phyloP scores from a whole-genome alignment of 1,140 invertebrate species.

The Scaptomyza hsui region DNA sequence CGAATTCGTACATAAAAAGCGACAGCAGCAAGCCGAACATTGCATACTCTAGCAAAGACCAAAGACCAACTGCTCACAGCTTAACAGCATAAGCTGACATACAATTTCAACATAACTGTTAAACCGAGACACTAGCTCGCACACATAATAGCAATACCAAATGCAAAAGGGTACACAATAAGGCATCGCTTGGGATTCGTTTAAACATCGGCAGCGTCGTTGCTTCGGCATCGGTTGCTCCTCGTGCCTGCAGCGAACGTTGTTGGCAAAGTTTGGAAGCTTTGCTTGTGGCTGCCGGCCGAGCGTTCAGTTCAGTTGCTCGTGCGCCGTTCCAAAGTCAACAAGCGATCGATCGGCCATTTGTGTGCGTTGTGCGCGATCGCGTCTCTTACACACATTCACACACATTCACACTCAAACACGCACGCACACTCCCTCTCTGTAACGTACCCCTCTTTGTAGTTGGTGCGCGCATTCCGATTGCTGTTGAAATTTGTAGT shows the following conservation, averaged over 20 bases:
- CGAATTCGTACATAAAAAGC: not conserved
- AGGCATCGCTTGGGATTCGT: not conserved
- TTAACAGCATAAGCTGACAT: too few species aligned
- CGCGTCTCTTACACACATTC: not conserved
- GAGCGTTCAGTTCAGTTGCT: slow-evolving; percentile 59
- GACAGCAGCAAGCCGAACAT: not conserved
- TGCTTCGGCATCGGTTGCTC: slow-evolving; percentile 8
- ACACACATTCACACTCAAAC: not conserved
- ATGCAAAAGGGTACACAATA: not conserved
- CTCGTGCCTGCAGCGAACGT: slow-evolving; percentile 14
- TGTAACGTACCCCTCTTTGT: not conserved
- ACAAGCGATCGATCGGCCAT: slow-evolving; percentile 53
- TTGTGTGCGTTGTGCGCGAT: slow-evolving; percentile 29
- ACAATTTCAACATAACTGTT: too few species aligned
- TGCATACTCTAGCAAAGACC: not conserved
- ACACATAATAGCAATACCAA: not conserved
- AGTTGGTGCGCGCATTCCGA: slow-evolving; percentile 6
- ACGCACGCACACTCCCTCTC: not conserved
- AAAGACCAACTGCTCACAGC: too few species aligned
- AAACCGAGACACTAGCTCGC: too few species aligned
- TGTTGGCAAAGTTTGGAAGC: slow-evolving; percentile 45
- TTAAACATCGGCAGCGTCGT: not conserved
- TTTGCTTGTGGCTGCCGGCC: slow-evolving; percentile 55
- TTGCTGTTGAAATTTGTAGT: slow-evolving; percentile 7
- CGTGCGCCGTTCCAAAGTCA: slow-evolving; percentile 76